phyloP scores from a whole-genome alignment of 2,113 vertebrate genomes.

The Turnix velox region DNA sequence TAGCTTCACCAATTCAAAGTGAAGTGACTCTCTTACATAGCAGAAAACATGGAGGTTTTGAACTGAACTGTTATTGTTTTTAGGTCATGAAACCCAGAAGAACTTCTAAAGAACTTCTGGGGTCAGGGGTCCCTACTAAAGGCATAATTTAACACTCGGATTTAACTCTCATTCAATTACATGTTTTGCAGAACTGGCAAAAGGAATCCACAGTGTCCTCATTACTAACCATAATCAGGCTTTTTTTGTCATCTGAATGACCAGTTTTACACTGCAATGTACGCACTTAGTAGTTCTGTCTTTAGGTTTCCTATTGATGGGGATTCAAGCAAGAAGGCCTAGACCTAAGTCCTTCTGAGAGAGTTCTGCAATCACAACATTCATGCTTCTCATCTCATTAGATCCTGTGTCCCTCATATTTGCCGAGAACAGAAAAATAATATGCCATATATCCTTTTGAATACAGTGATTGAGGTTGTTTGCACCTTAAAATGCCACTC shows the following conservation, averaged over 20 bases:
- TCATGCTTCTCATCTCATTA: not conserved
- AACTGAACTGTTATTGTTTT: not conserved
- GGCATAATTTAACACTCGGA: not conserved
- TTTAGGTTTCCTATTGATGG: not conserved
- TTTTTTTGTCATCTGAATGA: not conserved
- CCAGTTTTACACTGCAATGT: not conserved
- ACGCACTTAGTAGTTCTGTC: not conserved
- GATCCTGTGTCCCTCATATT: accelerated
- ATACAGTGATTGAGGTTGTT: not conserved
- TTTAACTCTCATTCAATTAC: not conserved
- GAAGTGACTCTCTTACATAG: not conserved
- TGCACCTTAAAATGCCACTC: not conserved
- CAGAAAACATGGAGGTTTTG: not conserved
- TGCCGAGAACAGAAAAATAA: not conserved
- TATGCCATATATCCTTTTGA: not conserved
- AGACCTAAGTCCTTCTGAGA: not conserved
- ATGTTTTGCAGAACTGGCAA: not conserved
- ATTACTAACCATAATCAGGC: not conserved
- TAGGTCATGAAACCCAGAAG: not conserved
- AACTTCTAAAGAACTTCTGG: not conserved
- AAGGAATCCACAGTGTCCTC: not conserved
- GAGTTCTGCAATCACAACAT: not conserved
- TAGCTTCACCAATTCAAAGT: not conserved
- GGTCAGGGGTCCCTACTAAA: not conserved
- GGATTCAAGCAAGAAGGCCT: not conserved